Percentiles rank a stretch among this genome's conserved stretches.
Conservation (phyloP, 1,140 invertebrate genomes). For the Drosophila pachea region DNA sequence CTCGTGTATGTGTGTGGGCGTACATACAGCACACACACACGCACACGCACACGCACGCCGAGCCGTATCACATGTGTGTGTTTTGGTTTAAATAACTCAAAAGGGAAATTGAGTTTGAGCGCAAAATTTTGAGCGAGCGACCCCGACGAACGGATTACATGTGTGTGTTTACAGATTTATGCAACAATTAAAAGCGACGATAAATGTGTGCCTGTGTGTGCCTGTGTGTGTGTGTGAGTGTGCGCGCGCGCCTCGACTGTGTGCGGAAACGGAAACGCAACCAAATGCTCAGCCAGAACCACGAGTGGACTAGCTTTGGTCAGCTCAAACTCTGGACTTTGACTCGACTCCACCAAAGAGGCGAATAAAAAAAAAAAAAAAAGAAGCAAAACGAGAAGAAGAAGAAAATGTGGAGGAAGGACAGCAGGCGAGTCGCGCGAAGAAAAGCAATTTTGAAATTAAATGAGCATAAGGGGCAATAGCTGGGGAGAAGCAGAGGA, state of each 20-base stretch:
- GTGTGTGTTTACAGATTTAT: conserved; percentile 53
- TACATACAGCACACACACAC: conserved; percentile 28
- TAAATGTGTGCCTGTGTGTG: conserved; percentile 11
- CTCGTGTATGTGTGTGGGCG: conserved; percentile 22
- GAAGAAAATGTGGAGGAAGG: conserved; percentile 11
- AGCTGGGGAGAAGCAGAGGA: too few relatives aligned
- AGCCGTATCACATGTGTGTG: conserved; percentile 28
- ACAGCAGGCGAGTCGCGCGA: not conserved
- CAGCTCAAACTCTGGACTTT: conserved; percentile 4
- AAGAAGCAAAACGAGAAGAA: not conserved
- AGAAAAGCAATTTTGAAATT: conserved; percentile 22
- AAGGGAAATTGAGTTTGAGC: conserved; percentile 70
- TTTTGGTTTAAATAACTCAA: conserved; percentile 63
- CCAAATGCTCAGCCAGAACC: conserved; percentile 36
- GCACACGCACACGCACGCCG: conserved; percentile 22
- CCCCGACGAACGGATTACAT: conserved; percentile 15
- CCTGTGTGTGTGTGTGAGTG: conserved; percentile 12
- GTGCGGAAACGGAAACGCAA: conserved; percentile 43
- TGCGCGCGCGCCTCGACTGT: conserved; percentile 35
- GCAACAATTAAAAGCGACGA: conserved; percentile 70
- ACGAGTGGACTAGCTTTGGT: conserved; percentile 27
- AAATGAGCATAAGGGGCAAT: conserved; percentile 6
- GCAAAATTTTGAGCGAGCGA: conserved; percentile 46
- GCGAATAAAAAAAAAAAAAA: conserved; percentile 21
- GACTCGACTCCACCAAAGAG: conserved; percentile 6